A percentile compares a stretch with the other conserved stretches of the same genome.
Conservation (phyloP, 2,888 invertebrate genomes). For the Rhorus exstirpatorius region DNA sequence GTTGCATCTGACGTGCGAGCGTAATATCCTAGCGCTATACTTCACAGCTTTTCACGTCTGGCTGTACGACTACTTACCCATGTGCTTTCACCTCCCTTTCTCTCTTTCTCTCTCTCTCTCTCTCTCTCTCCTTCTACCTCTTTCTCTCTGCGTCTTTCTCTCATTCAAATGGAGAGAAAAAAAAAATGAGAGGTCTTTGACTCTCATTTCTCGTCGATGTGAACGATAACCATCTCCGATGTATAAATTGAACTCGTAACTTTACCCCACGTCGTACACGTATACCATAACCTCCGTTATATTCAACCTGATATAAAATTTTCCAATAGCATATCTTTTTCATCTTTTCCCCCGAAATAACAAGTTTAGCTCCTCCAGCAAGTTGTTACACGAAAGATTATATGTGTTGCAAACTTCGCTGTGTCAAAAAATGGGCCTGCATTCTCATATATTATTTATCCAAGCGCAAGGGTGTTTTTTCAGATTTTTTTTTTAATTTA, state of each 20-base stretch:
- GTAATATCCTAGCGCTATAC: constrained; percentile 59
- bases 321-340: not conserved
- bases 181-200: constrained; percentile 43
- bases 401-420: no score
- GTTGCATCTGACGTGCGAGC: constrained; percentile 63
- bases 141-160: no score
- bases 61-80: constrained; percentile 32
- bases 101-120: no score
- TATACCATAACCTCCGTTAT: constrained; percentile 32
- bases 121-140: not conserved
- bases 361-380: no score
- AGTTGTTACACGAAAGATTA: no score
- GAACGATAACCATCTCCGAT: constrained; percentile 47
- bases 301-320: constrained; percentile 11
- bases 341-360: not conserved
- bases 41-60: constrained; percentile 43
- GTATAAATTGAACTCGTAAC: constrained; percentile 46
- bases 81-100: not conserved
- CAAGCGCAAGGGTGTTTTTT: no score
- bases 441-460: no score
- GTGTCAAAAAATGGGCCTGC: no score
- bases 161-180: constrained; percentile 8
- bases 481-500: no score
- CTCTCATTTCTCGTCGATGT: constrained; percentile 47
- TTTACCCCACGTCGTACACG: constrained; percentile 20